Conservation (phyloP, 2,888 invertebrate species). For the Subacronicta megacephala region DNA sequence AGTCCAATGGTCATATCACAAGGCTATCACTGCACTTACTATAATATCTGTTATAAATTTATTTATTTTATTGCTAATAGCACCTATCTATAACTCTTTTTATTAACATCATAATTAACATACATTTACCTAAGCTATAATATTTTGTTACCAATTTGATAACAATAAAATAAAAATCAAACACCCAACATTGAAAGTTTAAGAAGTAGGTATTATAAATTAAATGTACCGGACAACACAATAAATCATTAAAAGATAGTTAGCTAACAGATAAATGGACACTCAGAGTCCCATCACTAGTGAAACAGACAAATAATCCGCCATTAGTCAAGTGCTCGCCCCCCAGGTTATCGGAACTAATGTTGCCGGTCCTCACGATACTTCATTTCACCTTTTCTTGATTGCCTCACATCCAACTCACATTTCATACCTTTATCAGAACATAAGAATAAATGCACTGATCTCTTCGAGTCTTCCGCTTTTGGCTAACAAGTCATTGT, state of each 20-base stretch:
- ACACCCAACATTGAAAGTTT: too few relatives aligned
- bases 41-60: too few relatives aligned
- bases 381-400: constrained; percentile 67
- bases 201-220: constrained; percentile 9
- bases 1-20: too few relatives aligned
- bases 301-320: constrained; percentile 73
- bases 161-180: too few relatives aligned
- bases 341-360: constrained; percentile 72
- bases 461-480: constrained; percentile 17
- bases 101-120: too few relatives aligned
- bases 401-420: constrained; percentile 61
- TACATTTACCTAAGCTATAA: too few relatives aligned
- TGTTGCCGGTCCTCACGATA: constrained; percentile 63
- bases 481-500: constrained; percentile 35
- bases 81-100: too few relatives aligned
- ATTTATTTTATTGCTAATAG: too few relatives aligned
- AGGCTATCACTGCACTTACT: too few relatives aligned
- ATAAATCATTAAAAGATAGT: constrained; percentile 52
- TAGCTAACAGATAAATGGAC: constrained; percentile 55
- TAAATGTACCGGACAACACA: constrained; percentile 13
- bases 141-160: too few relatives aligned
- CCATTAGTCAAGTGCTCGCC: constrained; percentile 71
- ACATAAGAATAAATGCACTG: constrained; percentile 31
- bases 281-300: constrained; percentile 56
- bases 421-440: constrained; percentile 40